Percentiles rank a stretch among this genome's conserved stretches.
These are phyloP conservation scores for Hypena proboscidalis DNA, from an alignment of 2,888 invertebrate genomes.

Conservation along the genomic window DNA sequence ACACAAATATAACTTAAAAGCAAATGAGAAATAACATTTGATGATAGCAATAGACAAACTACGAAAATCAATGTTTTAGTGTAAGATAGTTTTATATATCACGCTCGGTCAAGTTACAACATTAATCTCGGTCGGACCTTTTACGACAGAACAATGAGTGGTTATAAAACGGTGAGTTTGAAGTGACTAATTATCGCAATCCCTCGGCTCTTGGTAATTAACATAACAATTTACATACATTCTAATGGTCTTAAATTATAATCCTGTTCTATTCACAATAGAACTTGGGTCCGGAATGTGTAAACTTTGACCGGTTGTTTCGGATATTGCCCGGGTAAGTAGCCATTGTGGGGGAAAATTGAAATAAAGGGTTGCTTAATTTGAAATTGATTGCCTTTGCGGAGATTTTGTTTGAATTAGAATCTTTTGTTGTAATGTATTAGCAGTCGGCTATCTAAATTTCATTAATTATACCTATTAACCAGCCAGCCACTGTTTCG, in stretches of 20 bases:
- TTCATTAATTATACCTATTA: too few species aligned
- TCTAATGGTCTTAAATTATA: conserved; percentile 49
- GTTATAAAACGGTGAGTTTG: conserved; percentile 23
- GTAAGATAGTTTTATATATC: too few species aligned
- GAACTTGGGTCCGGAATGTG: conserved; percentile 26
- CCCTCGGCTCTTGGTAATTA: conserved; percentile 39
- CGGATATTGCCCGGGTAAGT: conserved; percentile 19
- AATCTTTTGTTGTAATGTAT: too few species aligned
- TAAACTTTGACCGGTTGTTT: conserved; percentile 25
- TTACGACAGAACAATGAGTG: conserved; percentile 10
- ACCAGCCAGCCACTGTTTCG: too few species aligned
- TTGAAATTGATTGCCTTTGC: not conserved
- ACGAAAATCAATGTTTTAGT: too few species aligned
- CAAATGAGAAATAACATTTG: too few species aligned
- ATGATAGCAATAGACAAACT: too few species aligned
- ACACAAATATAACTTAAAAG: too few species aligned
- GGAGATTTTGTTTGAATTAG: too few species aligned
- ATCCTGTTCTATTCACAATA: conserved; percentile 41
- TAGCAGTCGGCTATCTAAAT: too few species aligned
- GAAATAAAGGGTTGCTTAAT: conserved; percentile 11
- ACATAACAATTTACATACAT: conserved; percentile 58
- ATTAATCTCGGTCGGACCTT: conserved; percentile 15
- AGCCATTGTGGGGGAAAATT: conserved; percentile 14
- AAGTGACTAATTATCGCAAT: conserved; percentile 39
- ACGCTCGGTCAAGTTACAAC: too few species aligned